Evolutionary conservation across 1,140 invertebrate genomes (phyloP).

Genomic region (Zaprionus africanus): DNA sequence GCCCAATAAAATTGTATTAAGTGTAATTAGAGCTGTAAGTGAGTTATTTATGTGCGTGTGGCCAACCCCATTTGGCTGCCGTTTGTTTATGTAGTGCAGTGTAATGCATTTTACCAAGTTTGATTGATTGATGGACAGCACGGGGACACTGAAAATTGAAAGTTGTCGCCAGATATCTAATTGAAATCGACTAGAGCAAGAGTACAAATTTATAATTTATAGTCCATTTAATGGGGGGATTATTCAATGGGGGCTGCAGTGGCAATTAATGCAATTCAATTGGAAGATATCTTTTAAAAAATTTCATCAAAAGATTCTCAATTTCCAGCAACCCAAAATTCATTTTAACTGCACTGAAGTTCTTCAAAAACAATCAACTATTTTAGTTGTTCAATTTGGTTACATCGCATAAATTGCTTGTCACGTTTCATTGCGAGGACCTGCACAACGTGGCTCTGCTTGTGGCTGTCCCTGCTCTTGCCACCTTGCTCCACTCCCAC

Average conservation of each 20-base stretch:
- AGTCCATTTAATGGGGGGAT: neutral
- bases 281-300: neutral
- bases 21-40: conserved; percentile 73
- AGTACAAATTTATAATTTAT: conserved; percentile 29
- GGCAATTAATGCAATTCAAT: neutral
- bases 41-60: conserved; percentile 73
- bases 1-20: conserved; percentile 74
- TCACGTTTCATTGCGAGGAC: conserved; percentile 49
- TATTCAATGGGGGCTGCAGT: neutral
- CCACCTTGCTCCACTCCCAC: conserved; percentile 4
- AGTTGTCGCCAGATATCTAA: conserved; percentile 41
- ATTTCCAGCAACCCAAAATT: neutral
- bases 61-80: conserved; percentile 17
- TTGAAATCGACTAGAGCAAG: conserved; percentile 45
- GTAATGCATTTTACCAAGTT: conserved; percentile 24
- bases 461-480: conserved; percentile 15
- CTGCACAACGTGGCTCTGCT: conserved; percentile 53
- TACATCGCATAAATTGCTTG: conserved; percentile 50
- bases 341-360: neutral
- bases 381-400: conserved; percentile 1
- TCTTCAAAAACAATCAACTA: conserved; percentile 1
- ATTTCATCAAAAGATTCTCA: neutral
- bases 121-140: conserved; percentile 70
- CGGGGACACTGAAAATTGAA: conserved; percentile 54
- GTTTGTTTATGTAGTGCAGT: conserved; percentile 55